Evolutionary conservation across 2,797 vertebrate genomes (phyloP).

Genomic region (Coracias cyanogaster): DNA sequence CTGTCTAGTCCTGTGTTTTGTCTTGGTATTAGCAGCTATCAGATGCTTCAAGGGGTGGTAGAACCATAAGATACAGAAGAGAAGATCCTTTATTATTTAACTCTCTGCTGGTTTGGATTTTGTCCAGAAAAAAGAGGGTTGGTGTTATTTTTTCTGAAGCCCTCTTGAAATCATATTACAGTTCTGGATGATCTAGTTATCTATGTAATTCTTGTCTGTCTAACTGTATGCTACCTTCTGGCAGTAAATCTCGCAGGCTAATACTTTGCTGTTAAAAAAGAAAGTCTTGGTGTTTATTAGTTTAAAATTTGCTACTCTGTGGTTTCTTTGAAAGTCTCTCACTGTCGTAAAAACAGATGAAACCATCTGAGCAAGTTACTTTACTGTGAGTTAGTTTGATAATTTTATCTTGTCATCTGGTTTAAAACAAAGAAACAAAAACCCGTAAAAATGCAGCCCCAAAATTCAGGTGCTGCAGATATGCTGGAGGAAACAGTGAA

Average conservation of each 20-base stretch:
- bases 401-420: neutral
- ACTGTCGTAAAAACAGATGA: neutral
- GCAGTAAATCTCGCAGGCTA: neutral
- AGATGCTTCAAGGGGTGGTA: neutral
- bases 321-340: neutral
- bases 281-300: neutral
- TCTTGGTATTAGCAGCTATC: neutral
- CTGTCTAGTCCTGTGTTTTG: conserved; percentile 42
- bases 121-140: neutral
- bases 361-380: neutral
- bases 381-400: neutral
- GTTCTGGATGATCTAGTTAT: neutral
- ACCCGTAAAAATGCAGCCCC: neutral
- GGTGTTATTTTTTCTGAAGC: neutral
- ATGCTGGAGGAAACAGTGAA: neutral
- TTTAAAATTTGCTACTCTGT: neutral
- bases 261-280: neutral
- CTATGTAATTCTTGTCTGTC: neutral
- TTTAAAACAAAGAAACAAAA: neutral
- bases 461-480: conserved; percentile 35
- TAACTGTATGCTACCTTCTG: neutral
- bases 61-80: neutral
- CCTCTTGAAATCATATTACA: neutral
- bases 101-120: neutral
- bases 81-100: neutral